Evolutionary conservation across 2,888 invertebrate species (phyloP).

Genomic region (Drosophila rubida): DNA sequence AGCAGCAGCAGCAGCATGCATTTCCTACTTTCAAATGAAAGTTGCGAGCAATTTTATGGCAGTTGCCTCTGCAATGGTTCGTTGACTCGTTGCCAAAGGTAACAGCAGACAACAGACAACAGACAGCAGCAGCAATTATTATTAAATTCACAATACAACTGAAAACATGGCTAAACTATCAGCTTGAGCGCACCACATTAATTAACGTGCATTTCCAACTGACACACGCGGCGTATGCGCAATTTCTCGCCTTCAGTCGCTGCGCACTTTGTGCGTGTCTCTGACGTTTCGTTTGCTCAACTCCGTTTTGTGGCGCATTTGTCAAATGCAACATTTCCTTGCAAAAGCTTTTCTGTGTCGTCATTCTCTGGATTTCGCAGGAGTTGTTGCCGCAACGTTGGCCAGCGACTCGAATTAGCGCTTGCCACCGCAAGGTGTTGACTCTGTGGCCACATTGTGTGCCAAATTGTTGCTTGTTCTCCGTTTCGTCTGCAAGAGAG

Average conservation of each 20-base stretch:
- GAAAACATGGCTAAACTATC: slow-evolving; percentile 26
- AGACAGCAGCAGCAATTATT: slow-evolving; percentile 14
- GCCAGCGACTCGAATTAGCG: neutral
- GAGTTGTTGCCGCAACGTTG: neutral
- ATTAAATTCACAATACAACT: slow-evolving; percentile 27
- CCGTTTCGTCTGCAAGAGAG: neutral
- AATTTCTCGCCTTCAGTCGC: slow-evolving; percentile 43
- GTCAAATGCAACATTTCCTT: slow-evolving; percentile 37
- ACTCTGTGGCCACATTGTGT: slow-evolving; percentile 26
- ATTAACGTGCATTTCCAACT: slow-evolving; percentile 28
- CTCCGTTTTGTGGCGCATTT: slow-evolving; percentile 1
- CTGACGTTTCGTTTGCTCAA: neutral
- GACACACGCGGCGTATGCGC: slow-evolving; percentile 42
- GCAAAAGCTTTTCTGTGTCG: slow-evolving; percentile 6
- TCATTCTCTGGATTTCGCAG: slow-evolving; percentile 21
- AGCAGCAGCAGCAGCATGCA: slow-evolving; percentile 13
- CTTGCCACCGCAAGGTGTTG: slow-evolving; percentile 31
- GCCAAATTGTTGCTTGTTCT: slow-evolving; percentile 19
- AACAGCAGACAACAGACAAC: too few relatives aligned
- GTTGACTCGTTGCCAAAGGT: slow-evolving; percentile 35
- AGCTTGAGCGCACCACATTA: slow-evolving; percentile 10
- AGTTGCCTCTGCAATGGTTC: slow-evolving; percentile 31
- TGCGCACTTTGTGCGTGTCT: slow-evolving; percentile 33
- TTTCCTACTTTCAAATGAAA: slow-evolving; percentile 59
- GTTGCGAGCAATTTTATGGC: slow-evolving; percentile 30